phyloP scores from a whole-genome alignment of 2,888 invertebrate genomes.

The Cremastinae sp. region DNA sequence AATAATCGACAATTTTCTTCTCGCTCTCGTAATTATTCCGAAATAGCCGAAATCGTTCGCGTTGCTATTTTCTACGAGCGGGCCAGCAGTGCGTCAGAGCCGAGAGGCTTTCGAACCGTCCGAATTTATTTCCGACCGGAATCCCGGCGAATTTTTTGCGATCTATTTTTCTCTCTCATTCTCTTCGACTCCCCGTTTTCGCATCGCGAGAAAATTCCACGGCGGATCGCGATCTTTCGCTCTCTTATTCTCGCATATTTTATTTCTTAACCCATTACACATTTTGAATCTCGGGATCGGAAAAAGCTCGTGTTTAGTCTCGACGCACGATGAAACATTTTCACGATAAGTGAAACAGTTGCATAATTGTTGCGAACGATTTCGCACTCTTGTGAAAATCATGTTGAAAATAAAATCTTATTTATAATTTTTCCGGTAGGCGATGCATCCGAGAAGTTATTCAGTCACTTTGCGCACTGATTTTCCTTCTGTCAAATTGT shows the following conservation, averaged over 20 bases:
- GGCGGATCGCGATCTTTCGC: neutral
- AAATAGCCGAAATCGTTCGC: too few relatives aligned
- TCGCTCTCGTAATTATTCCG: too few relatives aligned
- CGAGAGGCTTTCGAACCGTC: neutral
- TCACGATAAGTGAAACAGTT: neutral
- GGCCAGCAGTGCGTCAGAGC: conserved; percentile 50
- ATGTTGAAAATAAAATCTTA: conserved; percentile 5
- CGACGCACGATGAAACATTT: neutral
- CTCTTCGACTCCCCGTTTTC: neutral
- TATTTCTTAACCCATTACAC: neutral
- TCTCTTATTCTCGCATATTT: neutral
- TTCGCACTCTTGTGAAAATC: conserved; percentile 34
- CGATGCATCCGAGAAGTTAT: neutral
- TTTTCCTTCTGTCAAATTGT: neutral
- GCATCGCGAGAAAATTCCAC: neutral
- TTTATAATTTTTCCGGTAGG: conserved; percentile 20
- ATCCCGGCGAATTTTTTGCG: conserved; percentile 22
- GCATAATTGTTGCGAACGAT: conserved; percentile 26
- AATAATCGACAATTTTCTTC: neutral
- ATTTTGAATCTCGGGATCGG: too few relatives aligned
- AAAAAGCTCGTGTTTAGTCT: neutral
- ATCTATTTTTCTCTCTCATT: conserved; percentile 1
- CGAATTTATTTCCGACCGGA: conserved; percentile 19
- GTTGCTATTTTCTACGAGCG: too few relatives aligned
- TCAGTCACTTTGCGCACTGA: neutral